phyloP scores from a whole-genome alignment of 2,888 invertebrate species.

The Crematogaster levior region DNA sequence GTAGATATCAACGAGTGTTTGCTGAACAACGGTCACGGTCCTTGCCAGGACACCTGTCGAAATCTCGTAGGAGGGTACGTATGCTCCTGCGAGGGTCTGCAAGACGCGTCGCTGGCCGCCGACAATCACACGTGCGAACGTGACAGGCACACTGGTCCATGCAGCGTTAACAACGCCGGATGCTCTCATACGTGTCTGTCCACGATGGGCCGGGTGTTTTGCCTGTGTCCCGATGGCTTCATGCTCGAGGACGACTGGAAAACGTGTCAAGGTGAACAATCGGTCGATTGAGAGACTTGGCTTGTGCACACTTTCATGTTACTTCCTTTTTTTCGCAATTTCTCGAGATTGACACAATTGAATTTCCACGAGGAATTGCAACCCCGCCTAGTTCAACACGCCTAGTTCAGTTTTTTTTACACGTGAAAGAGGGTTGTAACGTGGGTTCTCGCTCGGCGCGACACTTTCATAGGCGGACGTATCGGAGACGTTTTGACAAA shows the following conservation, averaged over 20 bases:
- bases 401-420: neutral
- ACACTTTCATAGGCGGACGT: neutral
- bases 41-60: conserved; percentile 89
- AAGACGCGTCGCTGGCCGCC: conserved; percentile 87
- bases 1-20: conserved; percentile 89
- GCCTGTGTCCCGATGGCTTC: conserved; percentile 84
- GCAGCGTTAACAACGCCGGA: conserved; percentile 87
- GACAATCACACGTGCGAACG: conserved; percentile 87
- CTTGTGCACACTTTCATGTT: no score
- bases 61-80: conserved; percentile 88
- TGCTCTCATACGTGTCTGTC: conserved; percentile 89
- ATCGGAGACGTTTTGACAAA: conserved; percentile 43
- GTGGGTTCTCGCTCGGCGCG: conserved; percentile 77
- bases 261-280: conserved; percentile 82
- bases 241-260: conserved; percentile 84
- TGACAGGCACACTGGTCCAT: conserved; percentile 87
- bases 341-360: neutral
- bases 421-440: no score
- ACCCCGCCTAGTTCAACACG: neutral
- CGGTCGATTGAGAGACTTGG: neutral
- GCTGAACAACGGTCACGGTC: conserved; percentile 88
- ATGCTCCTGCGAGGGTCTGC: conserved; percentile 87
- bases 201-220: conserved; percentile 86
- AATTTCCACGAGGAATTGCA: no score
- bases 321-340: no score